Base-by-base conservation (phyloP, 2,888 invertebrate genomes). In the Colostygia pectinataria region DNA sequence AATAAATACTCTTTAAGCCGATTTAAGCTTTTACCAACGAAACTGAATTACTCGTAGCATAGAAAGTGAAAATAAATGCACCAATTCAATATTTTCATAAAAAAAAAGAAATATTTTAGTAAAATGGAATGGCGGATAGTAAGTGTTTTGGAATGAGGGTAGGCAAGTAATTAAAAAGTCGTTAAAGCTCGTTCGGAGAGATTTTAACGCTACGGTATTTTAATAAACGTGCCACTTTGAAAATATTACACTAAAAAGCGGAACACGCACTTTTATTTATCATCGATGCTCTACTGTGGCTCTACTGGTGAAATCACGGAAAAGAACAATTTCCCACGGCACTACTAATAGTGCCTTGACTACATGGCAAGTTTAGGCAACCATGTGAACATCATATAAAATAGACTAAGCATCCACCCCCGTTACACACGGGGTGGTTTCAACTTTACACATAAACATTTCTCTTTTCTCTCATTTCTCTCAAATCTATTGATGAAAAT, bases 131-230 rank as follows among this genome's bases (percentile, higher is more conserved):
- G 27, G 20, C 38, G 43, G 44, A 53, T 48, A 48, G 46, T 51
- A 51, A 51, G 50, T 51, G 45, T 51, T 51, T 29, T 42, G 42
- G 12, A 47, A 42, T 33, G 46, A 46, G 51, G 53, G 55, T 50
- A 45, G 51, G 55, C 45, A 41, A 61, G 67, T 54, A 68, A 71
- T 71, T 70, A 69, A 70, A 70, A 63, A 45, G 59, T 57, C 70
- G 63, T 70, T 70, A 69, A 39, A 56, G 59, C 46, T 39, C 54
- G 15, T 34, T 24, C 8, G 25, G 33, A 25, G 39, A 43, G 46
- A 52, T 52, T 52, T 42, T 39, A 37, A 42, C 38, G 42, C 18
- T 6, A 23, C 31, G 34, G 38, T 38, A 49, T 54, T 53, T 45
- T 45, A 50, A 49, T 53, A 49, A 34, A 48, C 23, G 18, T 31